Evolutionary conservation across 2,113 vertebrate species (phyloP).

Genomic region (Alosa alosa): DNA sequence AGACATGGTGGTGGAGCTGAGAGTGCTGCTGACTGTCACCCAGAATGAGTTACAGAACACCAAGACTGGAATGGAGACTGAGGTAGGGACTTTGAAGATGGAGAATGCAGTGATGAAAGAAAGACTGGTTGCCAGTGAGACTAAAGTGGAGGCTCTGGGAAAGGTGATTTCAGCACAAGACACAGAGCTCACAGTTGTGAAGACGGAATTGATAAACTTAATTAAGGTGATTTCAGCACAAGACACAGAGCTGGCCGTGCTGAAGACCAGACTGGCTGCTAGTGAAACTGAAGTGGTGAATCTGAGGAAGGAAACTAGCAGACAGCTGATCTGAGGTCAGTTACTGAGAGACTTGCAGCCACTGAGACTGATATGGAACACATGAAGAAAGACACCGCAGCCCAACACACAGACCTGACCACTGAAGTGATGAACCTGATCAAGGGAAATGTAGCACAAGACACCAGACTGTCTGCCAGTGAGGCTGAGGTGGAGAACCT

Average conservation of each 20-base stretch:
- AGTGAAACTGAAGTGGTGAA: not conserved
- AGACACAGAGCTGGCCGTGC: not conserved
- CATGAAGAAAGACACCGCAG: too few relatives aligned
- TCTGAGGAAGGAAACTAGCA: not conserved
- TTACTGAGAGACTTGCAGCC: not conserved
- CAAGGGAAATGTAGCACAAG: not conserved
- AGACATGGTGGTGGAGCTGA: too few relatives aligned
- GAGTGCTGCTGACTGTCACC: too few relatives aligned
- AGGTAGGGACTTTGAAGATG: not conserved
- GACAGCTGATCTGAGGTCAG: too few relatives aligned
- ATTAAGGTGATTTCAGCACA: not conserved
- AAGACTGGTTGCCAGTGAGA: too few relatives aligned
- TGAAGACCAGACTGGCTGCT: not conserved
- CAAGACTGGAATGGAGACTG: too few relatives aligned
- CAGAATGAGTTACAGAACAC: too few relatives aligned
- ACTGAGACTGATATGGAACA: too few relatives aligned
- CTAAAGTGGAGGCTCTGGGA: too few relatives aligned
- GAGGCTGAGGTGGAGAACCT: not conserved
- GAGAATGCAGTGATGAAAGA: not conserved
- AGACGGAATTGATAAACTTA: not conserved
- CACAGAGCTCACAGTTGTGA: not conserved
- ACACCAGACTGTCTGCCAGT: not conserved
- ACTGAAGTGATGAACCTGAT: not conserved
- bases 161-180: not conserved
- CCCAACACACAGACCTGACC: too few relatives aligned